phyloP scores from a whole-genome alignment of 2,113 vertebrate genomes.

The Nicator chloris region DNA sequence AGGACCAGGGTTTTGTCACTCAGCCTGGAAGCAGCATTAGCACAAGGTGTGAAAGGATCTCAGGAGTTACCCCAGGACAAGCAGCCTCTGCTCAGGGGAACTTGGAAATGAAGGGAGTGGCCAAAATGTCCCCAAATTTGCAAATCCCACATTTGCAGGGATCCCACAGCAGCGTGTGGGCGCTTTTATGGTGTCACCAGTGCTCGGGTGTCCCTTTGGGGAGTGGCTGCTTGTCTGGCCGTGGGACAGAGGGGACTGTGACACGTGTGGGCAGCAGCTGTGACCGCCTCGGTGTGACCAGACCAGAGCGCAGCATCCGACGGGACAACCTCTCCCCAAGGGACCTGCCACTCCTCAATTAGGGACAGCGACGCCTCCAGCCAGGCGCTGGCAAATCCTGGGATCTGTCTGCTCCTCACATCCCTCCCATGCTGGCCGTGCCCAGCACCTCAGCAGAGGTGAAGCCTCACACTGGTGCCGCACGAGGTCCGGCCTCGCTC shows the following conservation, averaged over 20 bases:
- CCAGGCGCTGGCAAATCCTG: background rate
- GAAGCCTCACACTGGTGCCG: rapidly evolving
- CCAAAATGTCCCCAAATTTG: background rate
- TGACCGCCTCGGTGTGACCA: background rate
- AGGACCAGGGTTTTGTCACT: background rate
- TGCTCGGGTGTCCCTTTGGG: background rate
- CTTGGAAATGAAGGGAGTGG: background rate
- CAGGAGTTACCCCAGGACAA: background rate
- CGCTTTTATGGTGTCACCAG: background rate
- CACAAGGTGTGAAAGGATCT: background rate
- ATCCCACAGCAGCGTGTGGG: rapidly evolving
- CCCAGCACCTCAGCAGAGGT: background rate
- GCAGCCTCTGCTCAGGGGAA: background rate
- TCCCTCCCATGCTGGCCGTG: rapidly evolving
- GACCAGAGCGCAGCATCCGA: rapidly evolving
- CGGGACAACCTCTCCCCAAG: rapidly evolving
- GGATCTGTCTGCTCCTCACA: rapidly evolving
- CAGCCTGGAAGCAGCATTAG: background rate
- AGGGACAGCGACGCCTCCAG: background rate
- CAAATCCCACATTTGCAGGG: background rate
- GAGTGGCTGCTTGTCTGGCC: background rate
- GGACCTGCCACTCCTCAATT: background rate
- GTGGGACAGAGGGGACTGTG: background rate
- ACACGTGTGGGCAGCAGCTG: background rate
- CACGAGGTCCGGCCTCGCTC: background rate